Base-by-base conservation (phyloP, 2,113 vertebrate species). In the Brienomyrus longianalis region DNA sequence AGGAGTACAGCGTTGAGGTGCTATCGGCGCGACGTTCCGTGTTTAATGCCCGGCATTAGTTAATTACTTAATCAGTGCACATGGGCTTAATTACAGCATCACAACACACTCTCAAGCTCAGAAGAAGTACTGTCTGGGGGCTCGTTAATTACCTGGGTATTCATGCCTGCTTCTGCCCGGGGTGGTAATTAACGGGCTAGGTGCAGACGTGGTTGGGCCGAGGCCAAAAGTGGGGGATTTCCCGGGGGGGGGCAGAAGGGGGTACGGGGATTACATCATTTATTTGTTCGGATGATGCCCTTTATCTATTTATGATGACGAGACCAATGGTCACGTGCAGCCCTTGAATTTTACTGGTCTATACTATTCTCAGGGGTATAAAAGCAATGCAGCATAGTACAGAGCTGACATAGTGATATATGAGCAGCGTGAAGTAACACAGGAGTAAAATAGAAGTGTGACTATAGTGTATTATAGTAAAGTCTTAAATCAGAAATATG, bases 21-120 rank as follows among this genome's bases (percentile, higher is more conserved):
- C 56, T 88, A 91, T 92, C 92, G 94, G 93, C 93, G 95, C 92
- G 92, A 90, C 88, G 92, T 92, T 94, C 93, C 93, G 70, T 93
- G 92, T 94, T 93, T 90, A 86, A 95, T 93, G 90, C 91, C 89
- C 62, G 93, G 93, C 92, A 91, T 95, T 93, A 95, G 94, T 92
- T 95, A 95, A 96, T 96, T 95, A 95, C 93, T 94, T 94, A 95
- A 95, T 95, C 94, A 94, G 93, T 93, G 94, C 95, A 80, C 95
- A 93, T 92, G 96, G 95, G 96, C 93, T 96, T 96, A 95, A 96
- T 96, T 95, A 96, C 93, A 74, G 89, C 90, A 89, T 92, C 92
- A 92, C 93, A 94, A 93, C 93, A 93, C 92, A 56, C 93, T 23
- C n/a, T 23, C 43, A 7, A 17, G n/a, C 62, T 48, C 62, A 89